Percentiles rank a stretch among this genome's conserved stretches.
Evolutionary conservation across 2,797 vertebrate genomes (phyloP).

Genomic region (Phrynocephalus vlangalii): DNA sequence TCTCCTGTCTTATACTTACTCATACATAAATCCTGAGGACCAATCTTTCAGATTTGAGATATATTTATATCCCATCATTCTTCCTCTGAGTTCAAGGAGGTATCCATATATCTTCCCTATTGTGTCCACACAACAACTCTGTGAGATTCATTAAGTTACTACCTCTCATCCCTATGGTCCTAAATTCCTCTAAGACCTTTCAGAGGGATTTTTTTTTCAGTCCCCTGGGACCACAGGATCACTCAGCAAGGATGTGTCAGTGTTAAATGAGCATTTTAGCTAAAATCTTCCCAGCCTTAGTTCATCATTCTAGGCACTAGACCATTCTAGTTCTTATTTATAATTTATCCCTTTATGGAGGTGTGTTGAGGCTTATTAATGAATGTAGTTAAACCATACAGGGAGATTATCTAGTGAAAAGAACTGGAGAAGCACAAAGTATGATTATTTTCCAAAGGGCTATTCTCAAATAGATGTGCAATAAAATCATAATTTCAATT

Average conservation of each 20-base stretch:
- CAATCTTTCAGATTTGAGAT: background rate
- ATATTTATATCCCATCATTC: background rate
- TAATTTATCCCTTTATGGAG: background rate
- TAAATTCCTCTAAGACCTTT: background rate
- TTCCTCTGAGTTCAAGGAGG: background rate
- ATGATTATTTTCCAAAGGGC: conserved; percentile 14
- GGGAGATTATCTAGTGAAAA: conserved; percentile 4
- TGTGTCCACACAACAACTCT: background rate
- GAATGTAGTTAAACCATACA: background rate
- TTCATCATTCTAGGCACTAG: background rate
- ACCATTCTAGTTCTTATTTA: background rate
- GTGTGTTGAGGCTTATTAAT: background rate
- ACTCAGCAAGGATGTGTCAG: background rate
- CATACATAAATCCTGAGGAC: background rate
- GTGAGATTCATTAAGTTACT: background rate
- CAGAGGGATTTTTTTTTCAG: background rate
- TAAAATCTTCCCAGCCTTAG: background rate
- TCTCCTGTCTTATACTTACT: background rate
- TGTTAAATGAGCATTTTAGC: background rate
- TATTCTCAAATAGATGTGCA: conserved; percentile 24
- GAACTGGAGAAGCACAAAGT: conserved; percentile 22
- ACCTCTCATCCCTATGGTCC: background rate
- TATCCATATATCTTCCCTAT: background rate
- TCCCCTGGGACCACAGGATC: background rate
- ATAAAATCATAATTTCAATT: conserved; percentile 23